Evolutionary conservation across 2,113 vertebrate species (phyloP).

Genomic region (Camelus dromedarius): DNA sequence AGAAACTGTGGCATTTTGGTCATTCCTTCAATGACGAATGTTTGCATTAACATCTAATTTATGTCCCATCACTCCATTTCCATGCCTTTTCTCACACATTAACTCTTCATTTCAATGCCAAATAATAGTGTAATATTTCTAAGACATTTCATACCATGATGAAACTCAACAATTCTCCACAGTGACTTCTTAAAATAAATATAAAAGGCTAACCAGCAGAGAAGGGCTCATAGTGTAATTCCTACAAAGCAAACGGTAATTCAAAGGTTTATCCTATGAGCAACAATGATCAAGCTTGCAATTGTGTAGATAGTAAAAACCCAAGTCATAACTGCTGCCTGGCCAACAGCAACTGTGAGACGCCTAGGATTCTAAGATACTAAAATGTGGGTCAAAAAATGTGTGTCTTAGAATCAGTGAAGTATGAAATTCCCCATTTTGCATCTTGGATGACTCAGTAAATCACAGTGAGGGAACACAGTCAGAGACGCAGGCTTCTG

Average conservation of each 20-base stretch:
- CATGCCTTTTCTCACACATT: background rate
- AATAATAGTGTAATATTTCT: constrained; percentile 21
- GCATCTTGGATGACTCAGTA: background rate
- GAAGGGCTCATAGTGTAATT: background rate
- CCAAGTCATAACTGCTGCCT: background rate
- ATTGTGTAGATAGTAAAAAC: background rate
- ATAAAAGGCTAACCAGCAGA: background rate
- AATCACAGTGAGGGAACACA: background rate
- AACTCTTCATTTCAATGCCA: background rate
- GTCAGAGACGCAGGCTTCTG: background rate
- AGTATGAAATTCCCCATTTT: background rate
- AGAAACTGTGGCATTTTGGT: background rate
- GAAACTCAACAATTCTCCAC: constrained; percentile 15
- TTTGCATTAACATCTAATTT: background rate
- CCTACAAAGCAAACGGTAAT: background rate
- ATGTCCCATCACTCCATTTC: background rate
- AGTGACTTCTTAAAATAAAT: background rate
- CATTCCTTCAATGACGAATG: background rate
- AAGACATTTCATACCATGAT: background rate
- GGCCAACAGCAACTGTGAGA: background rate
- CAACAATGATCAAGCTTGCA: background rate
- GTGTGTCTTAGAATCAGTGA: background rate
- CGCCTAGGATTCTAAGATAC: background rate
- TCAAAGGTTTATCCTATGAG: background rate
- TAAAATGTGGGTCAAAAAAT: background rate